Percentiles rank a stretch among this genome's conserved stretches.
Conservation (phyloP, 1,140 invertebrate genomes). For the Pseudobourletiella spinata region DNA sequence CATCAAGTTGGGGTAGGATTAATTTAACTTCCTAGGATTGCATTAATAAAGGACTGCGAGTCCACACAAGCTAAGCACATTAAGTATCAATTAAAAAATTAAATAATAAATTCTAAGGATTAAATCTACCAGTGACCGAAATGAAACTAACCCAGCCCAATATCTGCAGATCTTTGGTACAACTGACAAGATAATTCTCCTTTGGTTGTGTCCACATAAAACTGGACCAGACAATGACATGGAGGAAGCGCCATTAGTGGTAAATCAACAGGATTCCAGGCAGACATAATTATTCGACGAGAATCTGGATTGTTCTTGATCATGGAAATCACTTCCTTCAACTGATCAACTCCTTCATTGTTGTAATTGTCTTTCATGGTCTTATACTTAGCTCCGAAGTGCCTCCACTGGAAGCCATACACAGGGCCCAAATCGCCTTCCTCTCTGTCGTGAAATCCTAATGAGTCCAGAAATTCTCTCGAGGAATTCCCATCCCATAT, state of each 20-base stretch:
- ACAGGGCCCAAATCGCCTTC: conserved; percentile 96
- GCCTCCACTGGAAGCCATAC: conserved; percentile 99
- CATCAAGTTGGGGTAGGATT: too few species aligned
- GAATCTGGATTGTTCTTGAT: conserved; percentile 78
- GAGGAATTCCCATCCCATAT: conserved; percentile 99
- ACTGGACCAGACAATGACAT: conserved; percentile 91
- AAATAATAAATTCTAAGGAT: background rate
- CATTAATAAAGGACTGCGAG: too few species aligned
- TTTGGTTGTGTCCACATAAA: conserved; percentile 76
- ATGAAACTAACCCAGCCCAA: conserved; percentile 58
- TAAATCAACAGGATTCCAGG: conserved; percentile 91
- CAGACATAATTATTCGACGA: conserved; percentile 82
- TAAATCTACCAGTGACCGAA: background rate
- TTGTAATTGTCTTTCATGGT: conserved; percentile 75
- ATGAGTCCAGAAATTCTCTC: conserved; percentile 76
- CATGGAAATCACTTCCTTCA: conserved; percentile 69
- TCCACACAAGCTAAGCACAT: too few species aligned
- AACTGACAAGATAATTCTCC: conserved; percentile 73
- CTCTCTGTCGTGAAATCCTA: conserved; percentile 73
- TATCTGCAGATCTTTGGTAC: conserved; percentile 95
- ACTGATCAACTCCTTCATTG: conserved; percentile 84
- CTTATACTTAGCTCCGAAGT: conserved; percentile 89
- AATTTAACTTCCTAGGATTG: too few species aligned
- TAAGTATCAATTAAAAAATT: too few species aligned
- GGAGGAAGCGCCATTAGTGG: conserved; percentile 92